Conservation (phyloP, 2,888 invertebrate genomes). For the Sarcophaga subvicina region DNA sequence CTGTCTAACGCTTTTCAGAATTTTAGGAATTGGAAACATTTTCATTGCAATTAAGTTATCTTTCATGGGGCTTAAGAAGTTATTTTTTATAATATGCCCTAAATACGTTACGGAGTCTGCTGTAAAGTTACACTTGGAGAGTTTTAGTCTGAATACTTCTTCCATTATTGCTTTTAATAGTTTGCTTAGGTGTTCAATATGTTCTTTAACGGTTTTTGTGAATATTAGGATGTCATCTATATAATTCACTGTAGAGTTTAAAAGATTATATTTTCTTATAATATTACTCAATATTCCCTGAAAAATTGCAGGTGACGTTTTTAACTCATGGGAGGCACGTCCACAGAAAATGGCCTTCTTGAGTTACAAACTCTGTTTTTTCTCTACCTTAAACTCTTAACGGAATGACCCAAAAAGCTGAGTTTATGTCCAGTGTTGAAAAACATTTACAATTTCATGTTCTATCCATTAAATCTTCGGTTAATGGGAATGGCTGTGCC, state of each 20-base stretch:
- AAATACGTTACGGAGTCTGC: constrained; percentile 63
- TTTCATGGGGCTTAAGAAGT: constrained; percentile 42
- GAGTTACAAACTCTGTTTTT: constrained; percentile 68
- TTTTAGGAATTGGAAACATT: constrained; percentile 63
- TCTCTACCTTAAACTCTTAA: constrained; percentile 60
- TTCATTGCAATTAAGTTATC: constrained; percentile 59
- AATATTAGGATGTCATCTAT: constrained; percentile 64
- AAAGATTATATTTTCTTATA: constrained; percentile 58
- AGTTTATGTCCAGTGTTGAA: constrained; percentile 67
- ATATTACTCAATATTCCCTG: constrained; percentile 41
- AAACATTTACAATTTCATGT: constrained; percentile 62
- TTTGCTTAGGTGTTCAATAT: constrained; percentile 47
- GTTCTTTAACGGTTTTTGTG: constrained; percentile 64
- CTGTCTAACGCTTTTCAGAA: constrained; percentile 62
- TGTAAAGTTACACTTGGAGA: constrained; percentile 63
- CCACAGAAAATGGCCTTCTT: constrained; percentile 8
- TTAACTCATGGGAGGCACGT: constrained; percentile 31
- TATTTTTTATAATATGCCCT: constrained; percentile 57
- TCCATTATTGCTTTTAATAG: constrained; percentile 64
- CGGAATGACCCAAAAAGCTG: constrained; percentile 66
- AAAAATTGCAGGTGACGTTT: constrained; percentile 41
- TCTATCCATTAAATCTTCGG: constrained; percentile 60
- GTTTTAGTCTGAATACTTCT: constrained; percentile 67
- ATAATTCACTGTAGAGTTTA: constrained; percentile 63
- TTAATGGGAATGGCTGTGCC: constrained; percentile 31